phyloP scores from a whole-genome alignment of 2,797 vertebrate genomes.

The Aulostomus chinensis region DNA sequence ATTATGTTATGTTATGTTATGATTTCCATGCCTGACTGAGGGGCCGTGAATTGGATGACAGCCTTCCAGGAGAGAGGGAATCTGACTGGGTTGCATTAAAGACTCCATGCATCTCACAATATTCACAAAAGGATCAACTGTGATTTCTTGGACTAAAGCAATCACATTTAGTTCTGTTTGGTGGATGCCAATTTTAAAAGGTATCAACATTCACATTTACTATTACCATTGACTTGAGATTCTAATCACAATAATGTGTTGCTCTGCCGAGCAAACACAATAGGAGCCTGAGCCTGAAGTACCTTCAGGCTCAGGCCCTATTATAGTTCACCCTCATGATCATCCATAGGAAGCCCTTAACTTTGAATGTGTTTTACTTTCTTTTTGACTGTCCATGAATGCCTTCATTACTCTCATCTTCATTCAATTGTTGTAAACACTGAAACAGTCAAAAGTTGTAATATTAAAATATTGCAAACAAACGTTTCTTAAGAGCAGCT shows the following conservation, averaged over 20 bases:
- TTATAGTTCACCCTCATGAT: too few relatives aligned
- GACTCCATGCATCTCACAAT: too few relatives aligned
- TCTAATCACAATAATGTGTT: too few relatives aligned
- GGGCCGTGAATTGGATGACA: neutral
- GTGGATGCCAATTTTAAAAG: neutral
- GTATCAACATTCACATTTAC: too few relatives aligned
- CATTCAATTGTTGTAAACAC: neutral
- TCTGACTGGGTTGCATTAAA: too few relatives aligned
- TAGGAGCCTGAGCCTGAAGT: too few relatives aligned
- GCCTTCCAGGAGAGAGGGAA: too few relatives aligned
- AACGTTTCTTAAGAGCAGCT: slow-evolving; percentile 5
- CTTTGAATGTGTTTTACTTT: slow-evolving; percentile 2
- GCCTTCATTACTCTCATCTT: neutral
- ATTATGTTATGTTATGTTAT: too few relatives aligned
- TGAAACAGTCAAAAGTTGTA: neutral
- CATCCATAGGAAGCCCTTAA: slow-evolving; percentile 19
- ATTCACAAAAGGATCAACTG: neutral
- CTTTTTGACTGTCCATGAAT: neutral
- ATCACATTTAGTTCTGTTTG: neutral
- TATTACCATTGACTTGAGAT: too few relatives aligned
- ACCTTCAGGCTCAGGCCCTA: too few relatives aligned
- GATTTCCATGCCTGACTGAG: neutral
- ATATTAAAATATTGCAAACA: slow-evolving; percentile 4
- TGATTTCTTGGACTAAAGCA: neutral
- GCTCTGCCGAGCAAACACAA: too few relatives aligned